Evolutionary conservation across 1,140 invertebrate genomes (phyloP).

Genomic region (Monochamus saltuarius): DNA sequence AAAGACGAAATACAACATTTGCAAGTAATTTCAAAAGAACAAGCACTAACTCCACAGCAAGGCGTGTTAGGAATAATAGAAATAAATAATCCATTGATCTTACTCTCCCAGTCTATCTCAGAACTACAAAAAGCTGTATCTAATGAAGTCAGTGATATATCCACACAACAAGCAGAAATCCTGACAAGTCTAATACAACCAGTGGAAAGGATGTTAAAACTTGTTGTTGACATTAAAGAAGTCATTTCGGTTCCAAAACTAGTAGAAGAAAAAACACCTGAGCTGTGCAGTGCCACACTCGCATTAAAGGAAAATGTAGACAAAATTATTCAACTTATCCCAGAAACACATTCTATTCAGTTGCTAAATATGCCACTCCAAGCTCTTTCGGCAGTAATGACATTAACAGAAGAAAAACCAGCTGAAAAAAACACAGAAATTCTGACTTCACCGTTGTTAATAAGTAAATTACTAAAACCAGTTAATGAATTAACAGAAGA

Average conservation of each 20-base stretch:
- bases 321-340: not conserved
- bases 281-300: not conserved
- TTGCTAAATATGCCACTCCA: not conserved
- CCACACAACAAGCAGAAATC: conserved; percentile 10
- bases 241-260: conserved; percentile 14
- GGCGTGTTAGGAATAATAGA: not conserved
- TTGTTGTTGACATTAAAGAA: conserved; percentile 19
- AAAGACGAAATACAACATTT: not conserved
- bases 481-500: not conserved
- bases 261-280: conserved; percentile 11
- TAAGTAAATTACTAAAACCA: not conserved
- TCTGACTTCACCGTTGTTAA: no score
- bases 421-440: not conserved
- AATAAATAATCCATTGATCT: not conserved
- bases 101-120: not conserved
- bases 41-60: not conserved
- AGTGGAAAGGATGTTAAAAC: conserved; percentile 12
- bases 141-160: conserved; percentile 4
- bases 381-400: not conserved
- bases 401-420: not conserved
- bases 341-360: not conserved
- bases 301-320: conserved; percentile 4
- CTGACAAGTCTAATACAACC: conserved; percentile 8
- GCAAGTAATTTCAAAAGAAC: not conserved
- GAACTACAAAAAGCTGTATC: not conserved